phyloP scores from a whole-genome alignment of 2,113 vertebrate genomes.

The Aleadryas rufinucha region DNA sequence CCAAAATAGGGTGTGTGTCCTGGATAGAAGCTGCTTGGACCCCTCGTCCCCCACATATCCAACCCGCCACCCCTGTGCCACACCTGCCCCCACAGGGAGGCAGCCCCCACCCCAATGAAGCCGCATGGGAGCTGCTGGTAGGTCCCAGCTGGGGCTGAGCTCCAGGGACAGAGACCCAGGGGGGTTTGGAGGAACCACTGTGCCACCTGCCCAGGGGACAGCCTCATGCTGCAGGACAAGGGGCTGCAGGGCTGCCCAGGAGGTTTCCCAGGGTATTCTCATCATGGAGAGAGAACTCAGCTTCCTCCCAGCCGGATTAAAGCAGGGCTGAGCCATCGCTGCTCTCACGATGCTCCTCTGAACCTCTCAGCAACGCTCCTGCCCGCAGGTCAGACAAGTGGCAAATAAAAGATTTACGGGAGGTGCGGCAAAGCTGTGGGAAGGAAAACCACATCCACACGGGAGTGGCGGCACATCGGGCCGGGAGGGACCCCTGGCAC shows the following conservation, averaged over 20 bases:
- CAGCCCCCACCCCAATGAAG: background rate
- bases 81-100: background rate
- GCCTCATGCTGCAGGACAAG: background rate
- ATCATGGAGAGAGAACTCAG: background rate
- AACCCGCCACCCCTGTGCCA: background rate
- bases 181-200: background rate
- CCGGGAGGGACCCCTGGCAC: background rate
- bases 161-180: too few species aligned
- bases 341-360: background rate
- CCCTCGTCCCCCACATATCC: rapidly evolving
- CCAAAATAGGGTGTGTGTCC: background rate
- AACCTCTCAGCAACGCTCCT: background rate
- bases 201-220: background rate
- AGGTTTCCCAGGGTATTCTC: background rate
- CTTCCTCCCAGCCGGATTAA: background rate
- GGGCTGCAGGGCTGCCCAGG: background rate
- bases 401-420: slow-evolving; percentile 44
- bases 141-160: background rate
- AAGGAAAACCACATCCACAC: slow-evolving; percentile 14
- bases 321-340: background rate
- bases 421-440: background rate
- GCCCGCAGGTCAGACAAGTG: slow-evolving; percentile 35
- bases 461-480: background rate
- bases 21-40: background rate
- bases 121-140: background rate